phyloP scores from a whole-genome alignment of 2,888 invertebrate species.

The Tipula unca region DNA sequence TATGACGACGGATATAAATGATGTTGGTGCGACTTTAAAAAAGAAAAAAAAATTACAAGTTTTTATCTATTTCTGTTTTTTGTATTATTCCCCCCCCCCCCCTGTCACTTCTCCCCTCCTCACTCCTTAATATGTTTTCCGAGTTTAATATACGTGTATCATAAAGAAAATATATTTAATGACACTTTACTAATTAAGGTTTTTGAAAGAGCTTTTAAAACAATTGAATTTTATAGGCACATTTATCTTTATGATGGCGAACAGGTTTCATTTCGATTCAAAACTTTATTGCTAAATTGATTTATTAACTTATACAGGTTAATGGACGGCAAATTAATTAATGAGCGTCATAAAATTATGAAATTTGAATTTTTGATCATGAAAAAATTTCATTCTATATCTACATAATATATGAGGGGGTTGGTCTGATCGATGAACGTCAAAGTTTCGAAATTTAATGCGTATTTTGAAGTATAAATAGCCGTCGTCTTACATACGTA shows the following conservation, averaged over 20 bases:
- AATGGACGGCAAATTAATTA: neutral
- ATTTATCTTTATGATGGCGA: neutral
- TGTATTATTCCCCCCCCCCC: neutral
- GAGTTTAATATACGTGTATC: neutral
- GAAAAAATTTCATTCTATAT: too few species aligned
- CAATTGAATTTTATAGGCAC: neutral
- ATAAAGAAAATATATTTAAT: neutral
- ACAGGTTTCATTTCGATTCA: neutral
- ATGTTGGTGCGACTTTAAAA: neutral
- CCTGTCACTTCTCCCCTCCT: neutral
- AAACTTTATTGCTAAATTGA: neutral
- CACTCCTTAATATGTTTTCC: neutral
- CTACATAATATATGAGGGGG: too few species aligned
- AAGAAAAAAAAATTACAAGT: neutral
- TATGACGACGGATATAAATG: neutral
- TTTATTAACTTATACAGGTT: neutral
- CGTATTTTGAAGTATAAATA: too few species aligned
- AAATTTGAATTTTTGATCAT: neutral
- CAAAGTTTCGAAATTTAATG: too few species aligned
- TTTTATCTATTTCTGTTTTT: neutral
- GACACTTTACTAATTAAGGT: neutral
- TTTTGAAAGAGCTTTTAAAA: neutral
- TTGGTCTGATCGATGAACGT: too few species aligned
- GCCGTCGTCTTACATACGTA: too few species aligned
- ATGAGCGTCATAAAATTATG: neutral